phyloP scores from a whole-genome alignment of 2,888 invertebrate species.

The Lasioglossum morio region DNA sequence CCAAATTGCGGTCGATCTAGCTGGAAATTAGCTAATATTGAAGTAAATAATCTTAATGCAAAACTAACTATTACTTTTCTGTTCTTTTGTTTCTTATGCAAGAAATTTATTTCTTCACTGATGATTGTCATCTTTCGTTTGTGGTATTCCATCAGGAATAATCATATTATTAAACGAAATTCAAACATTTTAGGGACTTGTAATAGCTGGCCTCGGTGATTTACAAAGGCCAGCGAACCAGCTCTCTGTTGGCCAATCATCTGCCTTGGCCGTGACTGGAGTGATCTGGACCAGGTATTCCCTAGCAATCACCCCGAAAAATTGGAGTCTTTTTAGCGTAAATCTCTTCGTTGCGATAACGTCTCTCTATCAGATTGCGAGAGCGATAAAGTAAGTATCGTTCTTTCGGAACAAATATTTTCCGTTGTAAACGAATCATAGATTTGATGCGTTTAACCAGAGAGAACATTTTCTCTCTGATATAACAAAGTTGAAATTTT shows the following conservation, averaged over 20 bases:
- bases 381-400: constrained; percentile 87
- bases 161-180: constrained; percentile 1
- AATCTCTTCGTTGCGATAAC: constrained; percentile 98
- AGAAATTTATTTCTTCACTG: background rate
- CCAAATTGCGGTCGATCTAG: constrained; percentile 35
- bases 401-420: background rate
- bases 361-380: constrained; percentile 92
- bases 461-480: too few relatives aligned
- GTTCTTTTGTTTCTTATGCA: background rate
- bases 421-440: background rate
- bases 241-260: constrained; percentile 93
- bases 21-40: constrained; percentile 48
- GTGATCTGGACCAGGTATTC: constrained; percentile 98
- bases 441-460: background rate
- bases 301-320: constrained; percentile 98
- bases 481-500: background rate
- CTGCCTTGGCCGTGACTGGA: constrained; percentile 94
- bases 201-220: constrained; percentile 95
- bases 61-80: constrained; percentile 8
- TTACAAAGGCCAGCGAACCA: constrained; percentile 94
- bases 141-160: background rate
- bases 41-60: constrained; percentile 22
- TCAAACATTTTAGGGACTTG: constrained; percentile 88
- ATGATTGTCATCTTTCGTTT: background rate
- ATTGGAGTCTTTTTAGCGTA: constrained; percentile 97